Conservation (phyloP, 2,888 invertebrate species). For the Acleris emargana region DNA sequence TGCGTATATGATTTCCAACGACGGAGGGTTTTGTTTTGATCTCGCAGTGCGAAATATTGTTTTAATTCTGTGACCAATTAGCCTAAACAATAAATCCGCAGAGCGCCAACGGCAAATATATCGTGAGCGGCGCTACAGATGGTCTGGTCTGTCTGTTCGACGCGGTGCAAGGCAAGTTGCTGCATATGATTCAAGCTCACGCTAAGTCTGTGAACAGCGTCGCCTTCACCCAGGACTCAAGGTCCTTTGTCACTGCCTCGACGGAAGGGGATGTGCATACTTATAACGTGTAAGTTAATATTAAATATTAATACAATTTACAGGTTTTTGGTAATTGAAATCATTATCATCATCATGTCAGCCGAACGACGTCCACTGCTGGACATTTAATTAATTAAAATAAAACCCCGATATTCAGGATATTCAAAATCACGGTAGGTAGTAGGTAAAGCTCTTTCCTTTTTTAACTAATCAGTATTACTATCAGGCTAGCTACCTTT, state of each 20-base stretch:
- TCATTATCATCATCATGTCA: no score
- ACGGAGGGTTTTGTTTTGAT: no score
- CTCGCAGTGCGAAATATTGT: no score
- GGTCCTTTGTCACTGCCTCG: conserved; percentile 93
- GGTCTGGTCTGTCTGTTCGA: conserved; percentile 97
- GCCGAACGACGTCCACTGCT: no score
- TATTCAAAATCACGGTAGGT: no score
- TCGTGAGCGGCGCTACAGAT: conserved; percentile 96
- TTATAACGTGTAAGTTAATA: conserved; percentile 94
- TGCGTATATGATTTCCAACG: no score
- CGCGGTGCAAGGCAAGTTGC: conserved; percentile 91
- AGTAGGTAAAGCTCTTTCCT: no score
- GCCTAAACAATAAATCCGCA: conserved; percentile 56
- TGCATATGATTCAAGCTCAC: conserved; percentile 96
- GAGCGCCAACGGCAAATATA: conserved; percentile 96
- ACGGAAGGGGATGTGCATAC: conserved; percentile 97
- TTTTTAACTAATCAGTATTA: no score
- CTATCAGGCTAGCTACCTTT: no score
- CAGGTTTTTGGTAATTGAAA: no score
- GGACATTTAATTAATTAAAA: no score
- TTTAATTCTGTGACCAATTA: background rate
- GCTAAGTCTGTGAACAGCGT: conserved; percentile 95
- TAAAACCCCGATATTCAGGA: no score
- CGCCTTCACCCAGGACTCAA: conserved; percentile 96
- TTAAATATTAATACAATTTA: conserved; percentile 29